A percentile compares a stretch with the other conserved stretches of the same genome.
Evolutionary conservation across 2,113 vertebrate species (phyloP).

Genomic region (Laterallus jamaicensis): DNA sequence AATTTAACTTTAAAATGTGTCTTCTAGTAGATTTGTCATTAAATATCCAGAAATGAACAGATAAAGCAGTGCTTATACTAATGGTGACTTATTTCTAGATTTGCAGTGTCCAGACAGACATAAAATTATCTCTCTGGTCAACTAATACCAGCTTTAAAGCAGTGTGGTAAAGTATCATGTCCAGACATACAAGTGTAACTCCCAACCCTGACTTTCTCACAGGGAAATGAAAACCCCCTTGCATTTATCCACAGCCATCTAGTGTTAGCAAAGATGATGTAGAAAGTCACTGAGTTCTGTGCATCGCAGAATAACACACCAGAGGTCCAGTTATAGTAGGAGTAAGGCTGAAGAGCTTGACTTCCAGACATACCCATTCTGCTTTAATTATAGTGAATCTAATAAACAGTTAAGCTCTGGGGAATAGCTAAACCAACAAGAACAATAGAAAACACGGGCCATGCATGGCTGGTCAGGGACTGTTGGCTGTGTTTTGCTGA

Average conservation of each 20-base stretch:
- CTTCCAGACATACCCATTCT: not conserved
- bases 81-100: not conserved
- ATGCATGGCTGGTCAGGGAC: not conserved
- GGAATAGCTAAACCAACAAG: not conserved
- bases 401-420: not conserved
- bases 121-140: not conserved
- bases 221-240: not conserved
- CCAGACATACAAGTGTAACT: not conserved
- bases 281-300: not conserved
- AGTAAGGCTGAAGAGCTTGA: not conserved
- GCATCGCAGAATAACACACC: not conserved
- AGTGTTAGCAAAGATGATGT: not conserved
- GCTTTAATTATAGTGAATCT: constrained; percentile 9
- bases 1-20: not conserved
- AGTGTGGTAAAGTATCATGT: not conserved
- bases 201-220: not conserved
- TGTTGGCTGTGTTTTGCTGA: not conserved
- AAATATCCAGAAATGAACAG: not conserved
- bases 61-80: not conserved
- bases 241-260: not conserved
- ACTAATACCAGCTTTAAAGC: not conserved
- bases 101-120: not conserved
- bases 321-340: not conserved
- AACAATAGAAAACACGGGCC: constrained; percentile 15
- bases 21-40: not conserved